Conservation (phyloP, 2,888 invertebrate species). For the Mesopsocus fuscifrons region DNA sequence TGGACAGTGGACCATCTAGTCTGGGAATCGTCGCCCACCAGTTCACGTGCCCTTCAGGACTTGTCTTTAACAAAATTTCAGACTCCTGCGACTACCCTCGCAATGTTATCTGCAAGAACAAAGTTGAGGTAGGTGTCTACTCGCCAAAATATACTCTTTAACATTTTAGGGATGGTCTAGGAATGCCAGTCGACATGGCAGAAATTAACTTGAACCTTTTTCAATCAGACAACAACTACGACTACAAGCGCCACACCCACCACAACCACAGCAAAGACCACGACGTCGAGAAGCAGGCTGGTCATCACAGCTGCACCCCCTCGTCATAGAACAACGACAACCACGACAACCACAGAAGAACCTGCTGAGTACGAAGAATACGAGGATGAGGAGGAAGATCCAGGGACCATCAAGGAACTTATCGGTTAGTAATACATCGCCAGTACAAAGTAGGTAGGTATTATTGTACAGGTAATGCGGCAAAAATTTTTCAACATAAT, state of each 20-base stretch:
- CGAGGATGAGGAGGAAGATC: conserved; percentile 43
- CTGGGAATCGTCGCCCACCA: conserved; percentile 80
- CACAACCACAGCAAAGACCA: conserved; percentile 25
- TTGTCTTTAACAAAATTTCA: conserved; percentile 78
- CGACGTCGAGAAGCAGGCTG: conserved; percentile 26
- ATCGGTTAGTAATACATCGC: conserved; percentile 38
- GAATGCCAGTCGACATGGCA: no score
- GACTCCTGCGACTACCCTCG: conserved; percentile 85
- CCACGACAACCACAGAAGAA: conserved; percentile 22
- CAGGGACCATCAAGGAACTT: conserved; percentile 60
- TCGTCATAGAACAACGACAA: conserved; percentile 26
- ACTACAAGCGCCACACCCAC: conserved; percentile 29
- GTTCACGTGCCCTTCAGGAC: conserved; percentile 78
- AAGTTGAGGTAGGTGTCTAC: conserved; percentile 21
- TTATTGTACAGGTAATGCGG: no score
- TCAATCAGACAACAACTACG: conserved; percentile 28
- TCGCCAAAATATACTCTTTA: no score
- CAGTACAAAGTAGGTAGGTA: no score
- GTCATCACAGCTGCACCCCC: conserved; percentile 26
- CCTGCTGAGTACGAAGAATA: conserved; percentile 19
- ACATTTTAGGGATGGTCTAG: no score
- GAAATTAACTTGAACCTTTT: no score
- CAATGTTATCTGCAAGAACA: conserved; percentile 63
- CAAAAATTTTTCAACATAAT: no score
- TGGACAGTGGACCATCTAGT: conserved; percentile 74